Evolutionary conservation across 1,140 invertebrate genomes (phyloP).

Genomic region (Palaemon carinicauda): DNA sequence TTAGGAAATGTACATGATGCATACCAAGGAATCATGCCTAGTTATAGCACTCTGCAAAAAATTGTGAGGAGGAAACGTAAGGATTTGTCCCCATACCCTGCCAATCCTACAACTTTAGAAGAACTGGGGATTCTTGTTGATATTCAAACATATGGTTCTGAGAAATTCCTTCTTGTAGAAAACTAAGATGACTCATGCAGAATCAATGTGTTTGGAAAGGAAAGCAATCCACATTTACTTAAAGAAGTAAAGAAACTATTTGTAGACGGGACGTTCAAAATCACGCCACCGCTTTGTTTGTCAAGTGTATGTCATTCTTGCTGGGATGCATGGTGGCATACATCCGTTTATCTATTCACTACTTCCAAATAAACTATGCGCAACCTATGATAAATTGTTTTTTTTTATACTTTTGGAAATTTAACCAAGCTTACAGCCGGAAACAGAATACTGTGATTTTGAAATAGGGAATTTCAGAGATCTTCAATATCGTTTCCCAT

Average conservation of each 20-base stretch:
- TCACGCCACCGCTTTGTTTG: background rate
- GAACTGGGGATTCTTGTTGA: background rate
- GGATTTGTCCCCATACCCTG: constrained; percentile 16
- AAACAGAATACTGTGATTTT: too few species aligned
- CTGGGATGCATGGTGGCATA: background rate
- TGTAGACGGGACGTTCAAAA: constrained; percentile 9
- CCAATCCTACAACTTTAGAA: constrained; percentile 21
- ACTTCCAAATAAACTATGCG: constrained; percentile 20
- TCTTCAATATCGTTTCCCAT: too few species aligned
- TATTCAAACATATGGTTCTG: constrained; percentile 11
- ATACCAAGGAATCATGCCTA: constrained; percentile 20
- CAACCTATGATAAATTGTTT: constrained; percentile 22
- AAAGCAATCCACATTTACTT: constrained; percentile 24
- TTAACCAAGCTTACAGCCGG: background rate
- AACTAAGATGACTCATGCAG: constrained; percentile 13
- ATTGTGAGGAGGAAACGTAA: constrained; percentile 18
- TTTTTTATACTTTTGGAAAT: constrained; percentile 18
- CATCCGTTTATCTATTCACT: background rate
- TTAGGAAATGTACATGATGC: constrained; percentile 18
- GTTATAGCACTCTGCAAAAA: constrained; percentile 6
- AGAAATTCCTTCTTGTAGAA: constrained; percentile 2
- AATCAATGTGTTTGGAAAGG: constrained; percentile 25
- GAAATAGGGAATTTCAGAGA: too few species aligned
- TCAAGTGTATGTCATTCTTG: constrained; percentile 19
- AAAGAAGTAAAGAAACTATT: constrained; percentile 7